Conservation (phyloP, 1,140 invertebrate genomes). For the Ephestia elutella region DNA sequence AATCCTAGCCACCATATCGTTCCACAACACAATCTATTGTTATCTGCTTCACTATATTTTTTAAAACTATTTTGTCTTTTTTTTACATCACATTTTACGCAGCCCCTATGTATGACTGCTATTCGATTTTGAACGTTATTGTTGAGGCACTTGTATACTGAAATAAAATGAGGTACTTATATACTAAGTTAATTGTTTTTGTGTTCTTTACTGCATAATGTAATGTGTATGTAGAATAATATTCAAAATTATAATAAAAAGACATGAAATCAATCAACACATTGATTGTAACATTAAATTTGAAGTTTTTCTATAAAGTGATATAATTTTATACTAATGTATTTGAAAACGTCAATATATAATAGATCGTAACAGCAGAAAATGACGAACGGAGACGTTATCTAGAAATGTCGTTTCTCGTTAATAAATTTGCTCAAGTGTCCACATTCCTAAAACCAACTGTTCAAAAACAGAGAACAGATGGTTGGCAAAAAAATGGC, state of each 20-base stretch:
- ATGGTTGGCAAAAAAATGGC: conserved; percentile 32
- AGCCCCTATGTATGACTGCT: conserved; percentile 40
- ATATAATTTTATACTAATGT: too few species aligned
- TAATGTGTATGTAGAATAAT: too few species aligned
- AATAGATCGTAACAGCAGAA: neutral
- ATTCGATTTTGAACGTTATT: conserved; percentile 30
- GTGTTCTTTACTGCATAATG: too few species aligned
- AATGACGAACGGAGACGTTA: neutral
- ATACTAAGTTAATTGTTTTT: too few species aligned
- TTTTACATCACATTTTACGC: conserved; percentile 49
- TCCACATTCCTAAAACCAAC: conserved; percentile 25
- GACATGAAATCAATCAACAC: too few species aligned
- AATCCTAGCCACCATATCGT: conserved; percentile 52
- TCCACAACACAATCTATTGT: conserved; percentile 59
- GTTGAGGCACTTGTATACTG: conserved; percentile 17
- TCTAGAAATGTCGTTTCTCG: conserved; percentile 9
- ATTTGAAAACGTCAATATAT: too few species aligned
- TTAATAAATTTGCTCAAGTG: conserved; percentile 45
- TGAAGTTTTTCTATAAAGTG: too few species aligned
- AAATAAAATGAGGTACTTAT: too few species aligned
- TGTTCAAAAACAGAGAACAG: conserved; percentile 29
- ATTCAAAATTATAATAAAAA: too few species aligned
- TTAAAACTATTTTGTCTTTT: conserved; percentile 54
- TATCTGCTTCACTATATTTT: conserved; percentile 61
- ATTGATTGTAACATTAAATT: too few species aligned